Conservation (phyloP, 2,113 vertebrate genomes). For the Triplophysa tibetana region DNA sequence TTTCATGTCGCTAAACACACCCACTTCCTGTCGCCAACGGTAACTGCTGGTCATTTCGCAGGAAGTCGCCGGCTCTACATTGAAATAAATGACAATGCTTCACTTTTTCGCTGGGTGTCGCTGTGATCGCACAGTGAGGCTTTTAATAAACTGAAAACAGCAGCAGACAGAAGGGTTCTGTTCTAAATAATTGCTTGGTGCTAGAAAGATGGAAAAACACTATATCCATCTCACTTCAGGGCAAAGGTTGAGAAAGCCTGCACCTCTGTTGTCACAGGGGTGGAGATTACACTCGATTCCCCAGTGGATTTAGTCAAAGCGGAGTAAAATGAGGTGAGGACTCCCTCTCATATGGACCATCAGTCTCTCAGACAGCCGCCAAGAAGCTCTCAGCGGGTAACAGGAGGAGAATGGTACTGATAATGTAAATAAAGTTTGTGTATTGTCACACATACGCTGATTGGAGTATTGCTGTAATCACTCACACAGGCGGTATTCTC, state of each 20-base stretch:
- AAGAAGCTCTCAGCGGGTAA: constrained; percentile 23
- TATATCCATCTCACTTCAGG: constrained; percentile 33
- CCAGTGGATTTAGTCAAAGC: constrained; percentile 40
- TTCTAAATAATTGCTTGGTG: neutral
- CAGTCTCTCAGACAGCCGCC: constrained; percentile 43
- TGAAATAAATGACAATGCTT: no score
- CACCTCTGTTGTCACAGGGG: neutral
- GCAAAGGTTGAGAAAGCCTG: constrained; percentile 41
- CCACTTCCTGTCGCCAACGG: no score
- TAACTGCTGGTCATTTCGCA: no score
- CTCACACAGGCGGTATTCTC: no score
- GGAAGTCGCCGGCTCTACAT: no score
- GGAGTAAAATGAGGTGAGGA: constrained; percentile 13
- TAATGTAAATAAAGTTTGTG: constrained; percentile 44
- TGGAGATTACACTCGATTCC: constrained; percentile 7
- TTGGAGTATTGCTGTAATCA: constrained; percentile 39
- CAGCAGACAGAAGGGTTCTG: neutral
- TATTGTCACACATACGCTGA: constrained; percentile 29
- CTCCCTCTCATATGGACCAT: constrained; percentile 23
- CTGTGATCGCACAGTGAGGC: no score
- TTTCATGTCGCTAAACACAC: no score
- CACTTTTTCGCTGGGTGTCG: no score
- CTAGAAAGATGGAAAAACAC: neutral
- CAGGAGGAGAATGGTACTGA: constrained; percentile 37
- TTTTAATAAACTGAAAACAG: neutral